Conservation (phyloP, 2,113 vertebrate genomes). For the Platichthys stellatus region DNA sequence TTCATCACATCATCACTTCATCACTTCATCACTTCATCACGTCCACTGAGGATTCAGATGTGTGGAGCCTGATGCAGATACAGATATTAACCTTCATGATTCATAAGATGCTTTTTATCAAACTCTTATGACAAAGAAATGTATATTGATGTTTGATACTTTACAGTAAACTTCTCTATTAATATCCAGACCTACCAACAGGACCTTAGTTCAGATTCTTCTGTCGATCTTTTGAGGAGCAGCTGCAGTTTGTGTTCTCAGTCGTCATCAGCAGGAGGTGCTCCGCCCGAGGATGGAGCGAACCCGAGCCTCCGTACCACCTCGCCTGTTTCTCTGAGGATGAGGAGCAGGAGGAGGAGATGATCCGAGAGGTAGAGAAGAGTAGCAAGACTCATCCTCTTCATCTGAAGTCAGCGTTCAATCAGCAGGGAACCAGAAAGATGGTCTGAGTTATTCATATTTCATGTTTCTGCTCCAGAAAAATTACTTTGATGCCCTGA, state of each 20-base stretch:
- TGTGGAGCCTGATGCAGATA: no score
- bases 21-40: background rate
- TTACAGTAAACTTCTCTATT: no score
- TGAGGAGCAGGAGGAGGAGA: background rate
- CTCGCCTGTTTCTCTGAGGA: background rate
- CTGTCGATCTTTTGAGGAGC: no score
- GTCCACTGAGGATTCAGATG: background rate
- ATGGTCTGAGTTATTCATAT: background rate
- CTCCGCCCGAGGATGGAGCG: background rate
- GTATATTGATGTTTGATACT: no score
- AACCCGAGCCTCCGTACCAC: background rate
- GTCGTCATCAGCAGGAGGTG: background rate
- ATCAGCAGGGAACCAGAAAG: background rate
- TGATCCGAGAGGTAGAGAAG: background rate
- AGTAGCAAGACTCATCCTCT: background rate
- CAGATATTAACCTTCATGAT: no score
- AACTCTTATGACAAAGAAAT: no score
- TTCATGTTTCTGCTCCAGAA: background rate
- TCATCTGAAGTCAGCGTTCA: background rate
- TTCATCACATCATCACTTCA: background rate
- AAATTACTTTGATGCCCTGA: background rate
- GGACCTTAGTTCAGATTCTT: no score
- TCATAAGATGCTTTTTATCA: no score
- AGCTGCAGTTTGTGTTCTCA: background rate
- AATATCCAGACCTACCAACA: no score